Base-by-base conservation (phyloP, 1,140 invertebrate species). In the Zeugodacus cucurbitae region DNA sequence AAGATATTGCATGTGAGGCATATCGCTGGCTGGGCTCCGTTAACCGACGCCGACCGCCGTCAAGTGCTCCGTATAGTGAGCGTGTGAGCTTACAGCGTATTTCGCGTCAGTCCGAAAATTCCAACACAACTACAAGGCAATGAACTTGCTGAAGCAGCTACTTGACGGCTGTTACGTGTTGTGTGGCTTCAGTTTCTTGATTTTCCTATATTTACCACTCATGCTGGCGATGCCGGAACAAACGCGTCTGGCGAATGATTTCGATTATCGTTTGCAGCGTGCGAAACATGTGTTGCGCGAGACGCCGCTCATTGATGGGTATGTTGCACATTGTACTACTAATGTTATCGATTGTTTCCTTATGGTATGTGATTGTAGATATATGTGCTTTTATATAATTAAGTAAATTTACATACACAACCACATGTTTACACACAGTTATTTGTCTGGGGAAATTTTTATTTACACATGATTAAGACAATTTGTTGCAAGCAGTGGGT, bases 271-370 rank as follows among this genome's bases (percentile, higher is more conserved):
- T 44, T 90, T 95, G 89, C 94, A 95, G 86, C 94, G 93, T 32
- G 95, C 95, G 62, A 92, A 94, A 67, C 94, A 94, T 89, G 94
- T 95, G 41, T 91, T 95, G 54, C 94, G 93, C 59, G 95, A 95
- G 89, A 94, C 95, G 90, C 95, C 95, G 44, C 92, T 95, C 90
- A 95, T 95, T 91, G 95, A 95, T 90, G 95, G 95, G 54, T 90
- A 88, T 87, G 89, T 89, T 78, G 82, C n/a, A n/a, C 37, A 22
- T 14, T 29, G 8, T 20, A 41, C 41, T 85, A 54, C 11, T 87
- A 37, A 64, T 87, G 64, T 10, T 20, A 37, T 20, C 62, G 44
- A 34, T n/a, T 20, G 14, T 41, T n/a, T 8, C 6, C 48, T 6
- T 62, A 7, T 62, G 10, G 1, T 6, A 62, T 26, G 10, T 8